phyloP scores from a whole-genome alignment of 2,113 vertebrate genomes.

The Ariopsis seemanni region DNA sequence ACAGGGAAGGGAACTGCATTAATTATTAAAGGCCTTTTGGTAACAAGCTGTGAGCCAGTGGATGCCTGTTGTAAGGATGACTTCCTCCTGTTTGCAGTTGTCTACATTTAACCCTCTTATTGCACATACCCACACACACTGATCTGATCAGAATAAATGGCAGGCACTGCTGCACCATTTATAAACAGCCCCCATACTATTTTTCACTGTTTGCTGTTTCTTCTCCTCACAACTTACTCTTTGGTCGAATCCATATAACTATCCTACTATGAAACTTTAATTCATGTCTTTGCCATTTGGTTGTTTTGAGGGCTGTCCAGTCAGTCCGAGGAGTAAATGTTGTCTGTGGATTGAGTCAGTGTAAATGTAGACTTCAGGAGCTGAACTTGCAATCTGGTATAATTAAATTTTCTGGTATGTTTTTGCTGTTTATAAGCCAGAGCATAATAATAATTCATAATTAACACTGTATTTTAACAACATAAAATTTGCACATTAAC shows the following conservation, averaged over 20 bases:
- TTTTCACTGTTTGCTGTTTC: neutral
- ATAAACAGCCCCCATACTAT: too few relatives aligned
- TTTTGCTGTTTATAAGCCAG: neutral
- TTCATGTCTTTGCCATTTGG: slow-evolving; percentile 69
- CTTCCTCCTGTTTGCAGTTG: slow-evolving; percentile 68
- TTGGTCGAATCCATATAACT: neutral
- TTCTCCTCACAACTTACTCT: neutral
- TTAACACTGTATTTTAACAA: neutral
- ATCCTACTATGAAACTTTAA: slow-evolving; percentile 45
- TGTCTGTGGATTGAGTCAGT: neutral
- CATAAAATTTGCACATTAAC: neutral
- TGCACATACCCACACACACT: slow-evolving; percentile 25
- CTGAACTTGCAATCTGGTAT: neutral
- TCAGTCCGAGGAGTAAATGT: slow-evolving; percentile 1
- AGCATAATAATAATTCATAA: neutral
- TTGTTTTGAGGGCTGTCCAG: slow-evolving; percentile 71
- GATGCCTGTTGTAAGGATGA: slow-evolving; percentile 68
- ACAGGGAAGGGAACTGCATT: slow-evolving; percentile 70
- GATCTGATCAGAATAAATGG: slow-evolving; percentile 16
- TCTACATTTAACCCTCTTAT: slow-evolving; percentile 66
- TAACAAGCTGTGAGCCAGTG: slow-evolving; percentile 70
- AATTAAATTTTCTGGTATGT: neutral
- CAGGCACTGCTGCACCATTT: neutral
- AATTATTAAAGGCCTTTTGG: slow-evolving; percentile 74
- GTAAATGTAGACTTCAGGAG: slow-evolving; percentile 1